A percentile compares a stretch with the other conserved stretches of the same genome.
Evolutionary conservation across 2,888 invertebrate species (phyloP).

Genomic region (Dasypogon diadema): DNA sequence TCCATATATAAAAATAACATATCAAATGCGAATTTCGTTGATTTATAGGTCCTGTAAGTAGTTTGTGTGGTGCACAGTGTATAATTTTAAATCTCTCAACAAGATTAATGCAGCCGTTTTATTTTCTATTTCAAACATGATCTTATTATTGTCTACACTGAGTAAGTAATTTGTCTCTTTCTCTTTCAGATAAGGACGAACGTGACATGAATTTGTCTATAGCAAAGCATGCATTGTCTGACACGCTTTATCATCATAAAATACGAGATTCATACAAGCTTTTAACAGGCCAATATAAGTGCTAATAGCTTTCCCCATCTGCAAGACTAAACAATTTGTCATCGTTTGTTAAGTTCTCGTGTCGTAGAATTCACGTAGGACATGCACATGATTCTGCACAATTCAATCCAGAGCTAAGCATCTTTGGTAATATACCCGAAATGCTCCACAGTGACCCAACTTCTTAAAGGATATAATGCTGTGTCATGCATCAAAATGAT

Average conservation of each 20-base stretch:
- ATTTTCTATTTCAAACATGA: neutral
- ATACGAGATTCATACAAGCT: neutral
- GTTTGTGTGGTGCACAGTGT: neutral
- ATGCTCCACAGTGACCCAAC: conserved; percentile 3
- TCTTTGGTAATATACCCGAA: neutral
- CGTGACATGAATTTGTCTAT: neutral
- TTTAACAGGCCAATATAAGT: conserved; percentile 30
- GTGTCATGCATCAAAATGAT: conserved; percentile 27
- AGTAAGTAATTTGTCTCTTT: neutral
- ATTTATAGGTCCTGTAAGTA: neutral
- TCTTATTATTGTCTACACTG: neutral
- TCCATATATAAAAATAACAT: too few species aligned
- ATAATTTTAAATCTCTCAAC: neutral
- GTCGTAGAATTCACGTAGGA: neutral
- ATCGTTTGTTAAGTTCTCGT: conserved; percentile 22
- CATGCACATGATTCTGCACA: conserved; percentile 38
- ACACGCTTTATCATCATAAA: conserved; percentile 3
- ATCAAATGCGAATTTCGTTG: neutral
- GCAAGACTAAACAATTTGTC: conserved; percentile 20
- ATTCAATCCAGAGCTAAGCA: neutral
- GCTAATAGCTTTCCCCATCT: conserved; percentile 13
- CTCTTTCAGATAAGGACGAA: neutral
- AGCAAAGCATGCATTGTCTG: neutral
- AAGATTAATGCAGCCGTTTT: too few species aligned
- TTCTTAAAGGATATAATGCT: conserved; percentile 27